Evolutionary conservation across 1,140 invertebrate genomes (phyloP).

Genomic region (Pentalonia nigronervosa): DNA sequence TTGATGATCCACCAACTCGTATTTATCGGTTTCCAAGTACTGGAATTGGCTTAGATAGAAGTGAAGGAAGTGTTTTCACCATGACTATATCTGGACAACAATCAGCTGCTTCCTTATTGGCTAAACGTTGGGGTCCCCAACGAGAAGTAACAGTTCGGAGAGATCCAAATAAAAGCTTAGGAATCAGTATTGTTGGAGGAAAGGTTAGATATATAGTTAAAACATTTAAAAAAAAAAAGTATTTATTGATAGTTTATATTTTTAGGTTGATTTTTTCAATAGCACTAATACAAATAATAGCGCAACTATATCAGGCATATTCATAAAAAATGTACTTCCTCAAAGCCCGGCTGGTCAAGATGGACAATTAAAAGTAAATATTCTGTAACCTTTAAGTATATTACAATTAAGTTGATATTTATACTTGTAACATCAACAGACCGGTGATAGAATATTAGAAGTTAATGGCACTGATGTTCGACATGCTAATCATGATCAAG

Average conservation of each 20-base stretch:
- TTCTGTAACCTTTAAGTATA: conserved; percentile 5
- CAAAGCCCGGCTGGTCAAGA: conserved; percentile 93
- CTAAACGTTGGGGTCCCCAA: conserved; percentile 89
- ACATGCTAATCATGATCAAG: conserved; percentile 89
- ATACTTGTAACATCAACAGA: conserved; percentile 67
- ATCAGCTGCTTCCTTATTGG: conserved; percentile 66
- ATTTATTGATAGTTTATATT: conserved; percentile 56
- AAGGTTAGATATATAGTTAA: conserved; percentile 70
- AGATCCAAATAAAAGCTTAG: conserved; percentile 78
- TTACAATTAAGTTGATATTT: conserved; percentile 59
- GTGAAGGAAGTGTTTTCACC: conserved; percentile 51
- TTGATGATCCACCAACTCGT: conserved; percentile 48
- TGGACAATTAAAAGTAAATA: conserved; percentile 81
- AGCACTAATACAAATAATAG: conserved; percentile 63
- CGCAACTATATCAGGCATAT: conserved; percentile 85
- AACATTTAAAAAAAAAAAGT: neutral
- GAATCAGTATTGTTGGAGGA: conserved; percentile 97
- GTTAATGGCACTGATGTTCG: conserved; percentile 92
- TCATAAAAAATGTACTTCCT: conserved; percentile 95
- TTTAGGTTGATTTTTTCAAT: conserved; percentile 71
- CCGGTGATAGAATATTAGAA: conserved; percentile 88
- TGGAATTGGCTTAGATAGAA: conserved; percentile 58
- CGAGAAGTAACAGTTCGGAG: conserved; percentile 77
- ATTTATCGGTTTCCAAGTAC: conserved; percentile 60
- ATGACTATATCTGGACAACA: conserved; percentile 55